Base-by-base conservation (phyloP, 1,140 invertebrate genomes). In the Cecropterus lyciades region DNA sequence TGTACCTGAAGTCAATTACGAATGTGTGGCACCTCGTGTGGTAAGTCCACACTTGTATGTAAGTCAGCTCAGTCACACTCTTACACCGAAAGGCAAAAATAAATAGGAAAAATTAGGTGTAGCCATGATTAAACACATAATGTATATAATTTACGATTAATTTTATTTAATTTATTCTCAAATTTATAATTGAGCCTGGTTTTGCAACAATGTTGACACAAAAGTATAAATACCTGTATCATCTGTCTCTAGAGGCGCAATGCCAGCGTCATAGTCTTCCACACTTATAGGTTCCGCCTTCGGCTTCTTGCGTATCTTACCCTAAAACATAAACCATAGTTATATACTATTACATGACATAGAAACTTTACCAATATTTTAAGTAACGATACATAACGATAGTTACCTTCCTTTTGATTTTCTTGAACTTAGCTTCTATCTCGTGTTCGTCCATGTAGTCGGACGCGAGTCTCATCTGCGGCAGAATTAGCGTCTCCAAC, bases 381-480 rank as follows among this genome's bases (percentile, higher is more conserved):
- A 24, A 30, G 27, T 30, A 30, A 30, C 20, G 20, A 11, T 37
- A n/a, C n/a, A n/a, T 37, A 37, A 37, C 2, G 9, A 33, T 8
- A 65, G 15, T 30, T 70, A 97, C 95, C 93, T 97, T 98, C 83
- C 97, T 99, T 84, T 98, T 99, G 24, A 96, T 94, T 91, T 99
- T 99, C 84, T 99, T 99, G 88, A 99, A 98, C 83, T 95, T 94
- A 37, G 97, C 93, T 93, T 95, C 64, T 85, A 98, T 92, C 92
- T 99, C 98, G 63, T 95, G 94, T 65, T 96, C 94, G 63, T 96
- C 97, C 69, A 96, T 96, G 91, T 98, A 99, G 87, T 99, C 98
- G 7, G 95, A 95, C 0, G 98, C 98, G 13, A 98, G 66, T 76
- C 94, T 95, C 10, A 95, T 93, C 70, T 94, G 94, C 13, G 95